Conservation (phyloP, 2,797 vertebrate genomes). For the Phrynocephalus guinanensis region DNA sequence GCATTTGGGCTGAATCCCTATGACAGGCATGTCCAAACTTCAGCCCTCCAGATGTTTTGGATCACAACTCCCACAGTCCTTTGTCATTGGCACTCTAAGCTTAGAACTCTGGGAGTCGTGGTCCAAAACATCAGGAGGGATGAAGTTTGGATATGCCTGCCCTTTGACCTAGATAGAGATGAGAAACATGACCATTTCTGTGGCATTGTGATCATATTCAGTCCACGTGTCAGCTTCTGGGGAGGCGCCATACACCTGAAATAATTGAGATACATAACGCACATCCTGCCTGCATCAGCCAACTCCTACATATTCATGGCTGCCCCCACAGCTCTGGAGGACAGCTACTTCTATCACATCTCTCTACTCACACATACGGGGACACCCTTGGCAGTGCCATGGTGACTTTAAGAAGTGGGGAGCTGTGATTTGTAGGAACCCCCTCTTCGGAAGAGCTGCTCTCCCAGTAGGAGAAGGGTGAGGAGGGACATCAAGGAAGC, state of each 20-base stretch:
- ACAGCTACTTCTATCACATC: neutral
- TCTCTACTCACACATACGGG: neutral
- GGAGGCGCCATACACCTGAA: neutral
- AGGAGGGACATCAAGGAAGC: neutral
- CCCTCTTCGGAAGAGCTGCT: no score
- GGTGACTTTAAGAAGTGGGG: neutral
- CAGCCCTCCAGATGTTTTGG: no score
- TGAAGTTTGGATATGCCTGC: no score
- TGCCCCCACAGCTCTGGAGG: neutral
- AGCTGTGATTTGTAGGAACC: neutral
- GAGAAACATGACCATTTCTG: neutral
- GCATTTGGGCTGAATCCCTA: no score
- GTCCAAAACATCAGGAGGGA: no score
- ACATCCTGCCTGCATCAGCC: neutral
- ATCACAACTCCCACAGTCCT: no score
- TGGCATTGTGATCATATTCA: neutral
- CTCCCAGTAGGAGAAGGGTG: neutral
- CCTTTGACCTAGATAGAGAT: no score
- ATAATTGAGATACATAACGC: neutral
- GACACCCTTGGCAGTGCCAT: neutral
- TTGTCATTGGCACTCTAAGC: no score
- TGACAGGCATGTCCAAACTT: no score
- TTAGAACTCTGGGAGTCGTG: no score
- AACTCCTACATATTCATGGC: neutral
- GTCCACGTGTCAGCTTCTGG: neutral